Evolutionary conservation across 2,888 invertebrate species (phyloP).

Genomic region (Drosophila borealis): DNA sequence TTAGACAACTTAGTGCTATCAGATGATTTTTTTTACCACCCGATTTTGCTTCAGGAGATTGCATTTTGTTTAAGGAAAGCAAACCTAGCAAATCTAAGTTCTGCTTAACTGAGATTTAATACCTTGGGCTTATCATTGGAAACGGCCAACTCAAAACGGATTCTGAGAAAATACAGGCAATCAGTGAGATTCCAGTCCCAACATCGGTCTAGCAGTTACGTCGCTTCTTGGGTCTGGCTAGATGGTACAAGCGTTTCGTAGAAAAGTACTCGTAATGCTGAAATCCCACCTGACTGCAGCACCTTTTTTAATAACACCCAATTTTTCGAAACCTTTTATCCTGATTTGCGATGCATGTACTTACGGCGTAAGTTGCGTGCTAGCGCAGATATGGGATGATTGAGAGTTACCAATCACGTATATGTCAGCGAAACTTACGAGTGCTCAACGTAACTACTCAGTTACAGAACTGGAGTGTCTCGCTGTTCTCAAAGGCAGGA

Average conservation of each 20-base stretch:
- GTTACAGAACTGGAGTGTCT: no score
- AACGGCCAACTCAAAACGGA: background rate
- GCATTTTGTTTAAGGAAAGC: background rate
- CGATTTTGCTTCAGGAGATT: background rate
- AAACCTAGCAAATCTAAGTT: background rate
- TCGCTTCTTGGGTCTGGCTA: conserved; percentile 5
- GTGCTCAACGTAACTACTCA: background rate
- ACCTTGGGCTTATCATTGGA: background rate
- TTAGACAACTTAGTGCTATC: background rate
- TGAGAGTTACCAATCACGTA: no score
- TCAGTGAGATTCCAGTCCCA: background rate
- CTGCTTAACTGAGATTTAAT: background rate
- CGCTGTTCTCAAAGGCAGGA: no score
- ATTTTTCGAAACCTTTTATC: background rate
- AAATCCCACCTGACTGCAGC: background rate
- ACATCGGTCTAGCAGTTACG: background rate
- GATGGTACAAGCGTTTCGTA: conserved; percentile 17
- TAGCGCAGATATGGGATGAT: no score
- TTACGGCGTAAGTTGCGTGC: background rate
- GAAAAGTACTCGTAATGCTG: conserved; percentile 5
- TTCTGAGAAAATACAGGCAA: background rate
- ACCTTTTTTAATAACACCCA: background rate
- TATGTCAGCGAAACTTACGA: background rate
- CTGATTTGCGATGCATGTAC: background rate
- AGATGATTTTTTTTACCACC: background rate